A percentile compares a stretch with the other conserved stretches of the same genome.
Conservation (phyloP, 2,888 invertebrate species). For the Acrobeloides nanus region DNA sequence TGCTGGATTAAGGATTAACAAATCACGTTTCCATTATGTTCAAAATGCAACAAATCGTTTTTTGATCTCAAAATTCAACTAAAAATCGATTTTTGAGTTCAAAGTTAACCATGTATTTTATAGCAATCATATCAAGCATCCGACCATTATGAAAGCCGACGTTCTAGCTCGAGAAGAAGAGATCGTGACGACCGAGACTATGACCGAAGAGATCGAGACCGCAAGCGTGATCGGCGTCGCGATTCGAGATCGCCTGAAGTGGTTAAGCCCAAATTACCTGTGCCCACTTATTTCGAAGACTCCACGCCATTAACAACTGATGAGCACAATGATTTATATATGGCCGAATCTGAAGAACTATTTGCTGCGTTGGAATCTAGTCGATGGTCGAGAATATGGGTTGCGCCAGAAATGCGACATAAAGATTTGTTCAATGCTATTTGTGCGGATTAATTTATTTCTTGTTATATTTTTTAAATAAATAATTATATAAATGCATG, state of each 20-base stretch:
- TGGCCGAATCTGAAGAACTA: slow-evolving; percentile 15
- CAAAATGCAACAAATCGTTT: too few relatives aligned
- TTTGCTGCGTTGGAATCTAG: slow-evolving; percentile 19
- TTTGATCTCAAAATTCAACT: too few relatives aligned
- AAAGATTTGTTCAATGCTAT: slow-evolving; percentile 2
- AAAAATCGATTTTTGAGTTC: too few relatives aligned
- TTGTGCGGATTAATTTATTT: too few relatives aligned
- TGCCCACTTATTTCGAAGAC: slow-evolving; percentile 10
- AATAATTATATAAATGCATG: too few relatives aligned
- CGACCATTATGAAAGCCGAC: not conserved
- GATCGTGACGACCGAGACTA: not conserved
- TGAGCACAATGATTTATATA: slow-evolving; percentile 20
- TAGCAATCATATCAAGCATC: too few relatives aligned
- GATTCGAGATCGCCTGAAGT: not conserved
- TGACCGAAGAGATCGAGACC: not conserved
- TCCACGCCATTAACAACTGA: slow-evolving; percentile 13
- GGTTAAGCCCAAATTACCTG: too few relatives aligned
- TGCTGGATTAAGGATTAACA: too few relatives aligned
- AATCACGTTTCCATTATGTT: too few relatives aligned
- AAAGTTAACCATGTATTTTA: too few relatives aligned
- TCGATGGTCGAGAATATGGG: slow-evolving; percentile 15
- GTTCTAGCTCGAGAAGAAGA: not conserved
- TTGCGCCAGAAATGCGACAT: slow-evolving; percentile 3
- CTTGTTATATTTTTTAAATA: too few relatives aligned
- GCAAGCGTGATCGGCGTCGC: not conserved